Evolutionary conservation across 2,888 invertebrate genomes (phyloP).

Genomic region (Lasioglossum pauxillum): DNA sequence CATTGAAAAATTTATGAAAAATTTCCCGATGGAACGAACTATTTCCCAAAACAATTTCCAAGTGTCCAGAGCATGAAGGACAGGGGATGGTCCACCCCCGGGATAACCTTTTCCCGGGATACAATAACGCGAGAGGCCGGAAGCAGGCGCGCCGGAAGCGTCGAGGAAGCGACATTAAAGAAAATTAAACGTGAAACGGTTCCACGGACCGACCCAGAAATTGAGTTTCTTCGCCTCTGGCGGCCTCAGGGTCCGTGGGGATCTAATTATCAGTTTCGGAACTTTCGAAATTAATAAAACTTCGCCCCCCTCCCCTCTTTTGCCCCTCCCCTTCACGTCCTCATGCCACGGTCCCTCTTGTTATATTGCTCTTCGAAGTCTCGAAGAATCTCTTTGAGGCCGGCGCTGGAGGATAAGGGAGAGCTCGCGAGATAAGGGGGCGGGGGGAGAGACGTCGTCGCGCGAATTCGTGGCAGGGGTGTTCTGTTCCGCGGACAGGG

Average conservation of each 20-base stretch:
- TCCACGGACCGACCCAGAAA: conserved; percentile 64
- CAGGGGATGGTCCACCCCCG: background rate
- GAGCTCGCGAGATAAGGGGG: conserved; percentile 25
- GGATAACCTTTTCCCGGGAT: background rate
- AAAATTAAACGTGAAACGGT: conserved; percentile 57
- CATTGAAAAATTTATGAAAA: background rate
- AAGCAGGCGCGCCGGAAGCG: conserved; percentile 31
- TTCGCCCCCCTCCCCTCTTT: conserved; percentile 54
- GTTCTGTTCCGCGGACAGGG: conserved; percentile 37
- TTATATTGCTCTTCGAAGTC: conserved; percentile 72
- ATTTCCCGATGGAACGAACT: background rate
- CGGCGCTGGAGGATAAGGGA: conserved; percentile 13
- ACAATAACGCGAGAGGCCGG: conserved; percentile 19
- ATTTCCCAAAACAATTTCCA: background rate
- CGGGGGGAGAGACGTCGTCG: conserved; percentile 44
- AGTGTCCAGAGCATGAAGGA: background rate
- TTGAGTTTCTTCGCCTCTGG: conserved; percentile 68
- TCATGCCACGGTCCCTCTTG: conserved; percentile 58
- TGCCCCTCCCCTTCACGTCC: background rate
- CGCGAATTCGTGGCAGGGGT: conserved; percentile 36
- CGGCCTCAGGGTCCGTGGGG: conserved; percentile 69
- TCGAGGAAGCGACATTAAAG: conserved; percentile 58
- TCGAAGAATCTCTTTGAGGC: conserved; percentile 61
- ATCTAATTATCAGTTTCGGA: conserved; percentile 83
- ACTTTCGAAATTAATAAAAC: conserved; percentile 83